A percentile compares a stretch with the other conserved stretches of the same genome.
Evolutionary conservation across 2,113 vertebrate genomes (phyloP).

Genomic region (Archocentrus centrarchus): DNA sequence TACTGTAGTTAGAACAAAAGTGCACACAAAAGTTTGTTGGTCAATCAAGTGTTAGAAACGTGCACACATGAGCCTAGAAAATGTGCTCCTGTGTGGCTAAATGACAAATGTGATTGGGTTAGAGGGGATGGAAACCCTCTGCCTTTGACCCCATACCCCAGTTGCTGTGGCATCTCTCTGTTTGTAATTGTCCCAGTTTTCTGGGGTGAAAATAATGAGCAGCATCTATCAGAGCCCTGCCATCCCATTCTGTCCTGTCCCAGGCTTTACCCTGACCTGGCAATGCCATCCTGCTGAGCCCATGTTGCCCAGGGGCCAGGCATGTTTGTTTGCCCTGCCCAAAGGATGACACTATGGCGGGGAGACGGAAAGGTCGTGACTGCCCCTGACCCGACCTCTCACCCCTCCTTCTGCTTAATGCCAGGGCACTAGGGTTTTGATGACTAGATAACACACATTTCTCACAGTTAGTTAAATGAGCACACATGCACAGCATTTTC

Average conservation of each 20-base stretch:
- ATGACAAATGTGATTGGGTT: conserved; percentile 53
- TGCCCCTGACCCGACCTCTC: conserved; percentile 73
- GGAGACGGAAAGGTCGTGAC: conserved; percentile 70
- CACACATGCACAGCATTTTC: conserved; percentile 24
- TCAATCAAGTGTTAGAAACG: conserved; percentile 18
- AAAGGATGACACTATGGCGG: conserved; percentile 70
- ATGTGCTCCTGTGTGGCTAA: conserved; percentile 28
- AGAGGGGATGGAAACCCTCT: conserved; percentile 50
- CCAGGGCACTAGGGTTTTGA: conserved; percentile 63
- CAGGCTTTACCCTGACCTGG: conserved; percentile 69
- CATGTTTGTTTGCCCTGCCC: conserved; percentile 78
- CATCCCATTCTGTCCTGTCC: conserved; percentile 65
- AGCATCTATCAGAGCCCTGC: conserved; percentile 74
- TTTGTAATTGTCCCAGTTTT: conserved; percentile 75
- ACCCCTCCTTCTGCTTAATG: conserved; percentile 75
- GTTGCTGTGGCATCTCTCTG: conserved; percentile 61
- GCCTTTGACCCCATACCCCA: conserved; percentile 58
- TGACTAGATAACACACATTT: conserved; percentile 60
- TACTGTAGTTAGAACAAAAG: not conserved
- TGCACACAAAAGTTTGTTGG: conserved; percentile 3
- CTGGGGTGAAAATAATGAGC: conserved; percentile 76
- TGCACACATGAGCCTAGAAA: conserved; percentile 6
- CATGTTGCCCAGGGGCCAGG: conserved; percentile 64
- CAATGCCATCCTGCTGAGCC: conserved; percentile 71
- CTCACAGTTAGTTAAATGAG: conserved; percentile 44